Evolutionary conservation across 2,888 invertebrate genomes (phyloP), one percentile per base, ranked within the genome.

Genomic region (Lutraria lutraria): DNA sequence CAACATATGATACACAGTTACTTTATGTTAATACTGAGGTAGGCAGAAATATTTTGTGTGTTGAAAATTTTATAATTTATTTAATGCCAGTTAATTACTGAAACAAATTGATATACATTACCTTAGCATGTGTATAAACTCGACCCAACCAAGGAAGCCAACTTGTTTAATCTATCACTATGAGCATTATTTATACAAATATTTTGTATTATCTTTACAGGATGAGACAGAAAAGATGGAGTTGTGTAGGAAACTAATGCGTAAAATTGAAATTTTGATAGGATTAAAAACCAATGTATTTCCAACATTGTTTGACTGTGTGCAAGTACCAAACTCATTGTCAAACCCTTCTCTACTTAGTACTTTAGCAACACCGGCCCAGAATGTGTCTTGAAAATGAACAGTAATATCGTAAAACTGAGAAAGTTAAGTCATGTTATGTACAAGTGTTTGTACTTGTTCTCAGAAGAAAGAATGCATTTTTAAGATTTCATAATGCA

Each of bases 11-110:
- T 13, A 83, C 90, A 34, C 91, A 87, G 8, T 68, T 89, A 0
- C 60, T 91, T 19, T 88, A 83, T 72, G 80, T 79, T n/a, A 81
- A 91, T 34, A 86, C 88, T 25, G 72, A 91, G 90, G 91, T 90
- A 85, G 68, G n/a, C n/a, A 19, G 4, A 54, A 31, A 56, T 43
- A 4, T 43, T 43, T 43, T 43, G 43, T 43, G 43, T 43, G 43
- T 43, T 43, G 43, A 43, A 43, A 43, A 43, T 43, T 43, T 43
- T 43, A 43, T 43, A 43, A 43, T 43, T 43, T 43, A 8, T 43
- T 8, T 43, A n/a, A n/a, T n/a, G n/a, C n/a, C n/a, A n/a, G n/a
- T n/a, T n/a, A 43, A 8, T 43, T 43, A 43, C 43, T 43, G 43
- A 43, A 43, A 43, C 4, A 8, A 43, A 43, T 43, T 43, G 8